Conservation (phyloP, 2,797 vertebrate species). For the Darevskia mixta region DNA sequence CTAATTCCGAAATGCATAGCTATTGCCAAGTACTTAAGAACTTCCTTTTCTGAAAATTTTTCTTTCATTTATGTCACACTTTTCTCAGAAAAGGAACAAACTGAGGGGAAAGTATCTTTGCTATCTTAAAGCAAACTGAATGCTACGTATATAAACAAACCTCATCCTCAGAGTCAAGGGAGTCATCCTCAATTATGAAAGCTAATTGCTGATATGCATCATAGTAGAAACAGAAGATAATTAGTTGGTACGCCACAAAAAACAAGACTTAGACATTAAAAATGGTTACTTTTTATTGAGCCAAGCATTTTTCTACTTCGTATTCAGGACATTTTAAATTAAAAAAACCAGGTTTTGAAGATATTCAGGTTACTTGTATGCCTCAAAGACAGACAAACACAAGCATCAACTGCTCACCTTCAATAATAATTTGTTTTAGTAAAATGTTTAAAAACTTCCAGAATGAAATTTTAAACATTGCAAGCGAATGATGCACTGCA, state of each 20-base stretch:
- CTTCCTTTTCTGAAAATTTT: background rate
- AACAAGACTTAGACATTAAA: conserved; percentile 34
- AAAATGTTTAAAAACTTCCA: background rate
- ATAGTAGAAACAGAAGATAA: conserved; percentile 62
- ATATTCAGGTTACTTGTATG: background rate
- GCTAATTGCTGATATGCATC: conserved; percentile 65
- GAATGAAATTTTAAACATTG: background rate
- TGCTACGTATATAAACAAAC: conserved; percentile 64
- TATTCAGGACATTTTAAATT: background rate
- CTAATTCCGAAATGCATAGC: conserved; percentile 4
- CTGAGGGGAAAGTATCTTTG: background rate
- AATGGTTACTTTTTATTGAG: background rate
- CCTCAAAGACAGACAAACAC: background rate
- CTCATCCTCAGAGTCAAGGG: conserved; percentile 67
- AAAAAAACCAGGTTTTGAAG: too few relatives aligned
- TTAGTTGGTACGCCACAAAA: conserved; percentile 41
- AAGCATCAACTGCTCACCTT: background rate
- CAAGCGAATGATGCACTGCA: background rate
- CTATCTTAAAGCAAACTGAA: conserved; percentile 39
- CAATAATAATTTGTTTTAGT: background rate
- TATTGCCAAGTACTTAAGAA: background rate
- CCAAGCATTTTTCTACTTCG: fast-evolving
- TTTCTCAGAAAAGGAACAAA: conserved; percentile 64
- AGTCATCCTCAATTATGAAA: conserved; percentile 70
- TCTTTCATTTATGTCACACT: conserved; percentile 16